phyloP scores from a whole-genome alignment of 2,113 vertebrate genomes.

The Malurus alboscapulatus region DNA sequence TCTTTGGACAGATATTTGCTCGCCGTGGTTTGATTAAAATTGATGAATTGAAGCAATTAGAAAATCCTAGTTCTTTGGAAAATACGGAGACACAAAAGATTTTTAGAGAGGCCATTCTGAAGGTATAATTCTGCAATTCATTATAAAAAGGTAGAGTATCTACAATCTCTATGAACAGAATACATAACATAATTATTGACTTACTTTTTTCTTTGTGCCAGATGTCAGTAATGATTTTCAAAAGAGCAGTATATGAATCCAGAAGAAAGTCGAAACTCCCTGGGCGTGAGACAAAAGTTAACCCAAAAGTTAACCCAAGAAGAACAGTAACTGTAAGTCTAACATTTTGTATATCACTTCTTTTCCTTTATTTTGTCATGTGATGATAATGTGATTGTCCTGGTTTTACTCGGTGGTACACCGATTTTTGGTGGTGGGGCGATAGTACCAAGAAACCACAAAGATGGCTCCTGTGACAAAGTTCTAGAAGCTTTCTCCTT shows the following conservation, averaged over 20 bases:
- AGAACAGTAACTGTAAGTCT: slow-evolving; percentile 79
- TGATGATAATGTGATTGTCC: neutral
- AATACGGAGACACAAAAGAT: slow-evolving; percentile 70
- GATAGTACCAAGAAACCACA: too few relatives aligned
- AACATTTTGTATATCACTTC: neutral
- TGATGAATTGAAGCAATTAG: slow-evolving; percentile 81
- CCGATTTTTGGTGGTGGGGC: too few relatives aligned
- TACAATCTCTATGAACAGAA: neutral
- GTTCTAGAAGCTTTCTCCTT: too few relatives aligned
- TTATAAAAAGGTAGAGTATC: neutral
- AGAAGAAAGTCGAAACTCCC: slow-evolving; percentile 77
- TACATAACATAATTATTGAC: neutral
- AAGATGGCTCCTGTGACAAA: too few relatives aligned
- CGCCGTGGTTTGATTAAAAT: slow-evolving; percentile 88
- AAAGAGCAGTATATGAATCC: slow-evolving; percentile 83
- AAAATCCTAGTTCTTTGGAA: slow-evolving; percentile 68
- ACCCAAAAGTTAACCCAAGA: slow-evolving; percentile 71
- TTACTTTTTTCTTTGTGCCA: slow-evolving; percentile 49
- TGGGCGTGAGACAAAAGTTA: slow-evolving; percentile 72
- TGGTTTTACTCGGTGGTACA: too few relatives aligned
- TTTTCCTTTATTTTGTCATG: neutral
- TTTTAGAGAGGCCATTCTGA: slow-evolving; percentile 87
- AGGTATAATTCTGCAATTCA: slow-evolving; percentile 74
- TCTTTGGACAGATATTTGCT: slow-evolving; percentile 83
- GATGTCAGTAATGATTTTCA: slow-evolving; percentile 92